A percentile compares a stretch with the other conserved stretches of the same genome.
Evolutionary conservation across 1,140 invertebrate genomes (phyloP).

Genomic region (Hermetia illucens): DNA sequence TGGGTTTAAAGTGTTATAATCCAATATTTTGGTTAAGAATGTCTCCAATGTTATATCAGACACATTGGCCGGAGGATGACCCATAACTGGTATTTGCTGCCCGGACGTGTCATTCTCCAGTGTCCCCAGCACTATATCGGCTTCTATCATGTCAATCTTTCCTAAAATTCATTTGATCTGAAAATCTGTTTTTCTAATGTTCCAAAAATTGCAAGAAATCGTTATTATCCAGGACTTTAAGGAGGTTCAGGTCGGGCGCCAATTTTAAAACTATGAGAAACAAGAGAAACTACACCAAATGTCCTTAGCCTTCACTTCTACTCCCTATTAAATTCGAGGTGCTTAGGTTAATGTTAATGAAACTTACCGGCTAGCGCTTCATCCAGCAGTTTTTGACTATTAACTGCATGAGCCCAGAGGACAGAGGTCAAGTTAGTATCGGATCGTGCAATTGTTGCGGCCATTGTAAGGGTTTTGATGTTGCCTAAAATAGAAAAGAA

Average conservation of each 20-base stretch:
- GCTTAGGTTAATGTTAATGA: not conserved
- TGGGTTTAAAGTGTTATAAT: slow-evolving; percentile 28
- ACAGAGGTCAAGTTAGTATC: slow-evolving; percentile 52
- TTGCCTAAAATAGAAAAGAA: too few relatives aligned
- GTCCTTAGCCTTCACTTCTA: not conserved
- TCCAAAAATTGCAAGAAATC: slow-evolving; percentile 34
- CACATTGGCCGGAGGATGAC: slow-evolving; percentile 54
- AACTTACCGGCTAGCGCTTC: slow-evolving; percentile 42
- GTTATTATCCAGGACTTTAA: slow-evolving; percentile 38
- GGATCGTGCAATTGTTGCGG: not conserved
- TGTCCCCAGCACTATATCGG: slow-evolving; percentile 63
- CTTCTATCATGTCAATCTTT: slow-evolving; percentile 70
- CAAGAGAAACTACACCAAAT: not conserved
- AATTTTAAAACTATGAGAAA: slow-evolving; percentile 31
- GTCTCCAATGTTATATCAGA: slow-evolving; percentile 64
- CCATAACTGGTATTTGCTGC: slow-evolving; percentile 62
- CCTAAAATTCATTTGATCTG: slow-evolving; percentile 31
- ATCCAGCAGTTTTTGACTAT: slow-evolving; percentile 45
- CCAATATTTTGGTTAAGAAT: slow-evolving; percentile 48
- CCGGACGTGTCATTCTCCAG: slow-evolving; percentile 31
- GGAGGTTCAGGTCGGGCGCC: slow-evolving; percentile 62
- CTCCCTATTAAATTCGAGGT: not conserved
- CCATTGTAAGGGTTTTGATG: too few relatives aligned
- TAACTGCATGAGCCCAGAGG: slow-evolving; percentile 73
- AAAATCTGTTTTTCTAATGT: slow-evolving; percentile 1